Evolutionary conservation across 2,888 invertebrate species (phyloP), one percentile per base, ranked within the genome.

Genomic region (Drosophila gaucha): DNA sequence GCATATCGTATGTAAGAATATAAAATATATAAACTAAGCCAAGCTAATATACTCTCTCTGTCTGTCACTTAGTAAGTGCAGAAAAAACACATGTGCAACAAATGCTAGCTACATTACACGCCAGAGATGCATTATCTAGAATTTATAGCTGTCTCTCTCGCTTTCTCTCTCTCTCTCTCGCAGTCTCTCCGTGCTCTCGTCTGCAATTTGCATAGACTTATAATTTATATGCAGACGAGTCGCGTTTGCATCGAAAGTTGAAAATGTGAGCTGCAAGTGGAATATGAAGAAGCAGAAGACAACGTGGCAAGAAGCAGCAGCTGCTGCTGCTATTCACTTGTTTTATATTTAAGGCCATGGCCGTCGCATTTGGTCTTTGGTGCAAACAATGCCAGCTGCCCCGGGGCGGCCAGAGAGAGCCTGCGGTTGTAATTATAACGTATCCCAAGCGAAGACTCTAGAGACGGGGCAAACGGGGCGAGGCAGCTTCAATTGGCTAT

Each of bases 341-440:
- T 60, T 59, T 14, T 38, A 43, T 67, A 49, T 66, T 66, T 75
- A 78, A 65, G 82, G 82, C 85, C 80, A 80, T 55, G 79, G 80
- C 67, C 51, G 28, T 36, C 22, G 51, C 30, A 39, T 24, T 52
- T 54, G 46, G 31, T 47, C 20, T 74, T 60, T 51, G 43, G 36
- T n/a, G 59, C 63, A 79, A 77, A 71, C 71, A 71, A 69, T 57
- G 66, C 55, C 28, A 12, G 30, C 18, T 20, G 56, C 49, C 51
- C 52, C 55, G 60, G 50, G 46, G 43, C 30, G 31, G 33, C 49
- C 60, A 52, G 33, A 14, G 33, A 14, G 31, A n/a, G 57, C 84
- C 70, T 66, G 54, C 60, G 84, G 86, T 74, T 67, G 78, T 83
- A 83, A 83, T 83, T 83, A 83, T 80, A 67, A 69, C 80, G 69